Percentiles rank a stretch among this genome's conserved stretches.
Conservation (phyloP, 1,140 invertebrate species). For the Galleria mellonella region DNA sequence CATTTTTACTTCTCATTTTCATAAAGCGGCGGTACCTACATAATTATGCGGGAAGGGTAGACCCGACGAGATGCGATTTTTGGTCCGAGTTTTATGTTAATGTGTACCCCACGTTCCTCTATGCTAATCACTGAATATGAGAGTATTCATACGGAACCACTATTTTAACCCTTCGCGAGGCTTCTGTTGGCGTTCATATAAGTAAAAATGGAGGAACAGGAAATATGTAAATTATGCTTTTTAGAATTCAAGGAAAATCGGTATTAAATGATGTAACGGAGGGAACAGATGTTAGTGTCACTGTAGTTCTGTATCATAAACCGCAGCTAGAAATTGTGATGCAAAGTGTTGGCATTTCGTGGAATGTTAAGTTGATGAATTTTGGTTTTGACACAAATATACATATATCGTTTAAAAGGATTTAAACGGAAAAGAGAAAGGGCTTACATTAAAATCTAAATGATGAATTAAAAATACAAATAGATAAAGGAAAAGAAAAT, state of each 20-base stretch:
- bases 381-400: no score
- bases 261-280: slow-evolving; percentile 5
- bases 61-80: slow-evolving; percentile 36
- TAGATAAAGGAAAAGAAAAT: no score
- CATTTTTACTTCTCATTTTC: slow-evolving; percentile 50
- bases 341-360: no score
- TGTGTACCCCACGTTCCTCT: slow-evolving; percentile 29
- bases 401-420: no score
- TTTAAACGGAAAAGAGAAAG: no score
- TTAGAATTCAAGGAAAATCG: slow-evolving; percentile 8
- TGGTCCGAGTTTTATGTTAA: slow-evolving; percentile 56
- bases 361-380: no score
- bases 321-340: no score
- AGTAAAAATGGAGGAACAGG: slow-evolving; percentile 10
- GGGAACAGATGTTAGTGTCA: not conserved
- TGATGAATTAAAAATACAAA: no score
- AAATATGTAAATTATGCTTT: slow-evolving; percentile 12
- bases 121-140: slow-evolving; percentile 36
- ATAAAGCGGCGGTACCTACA: slow-evolving; percentile 40
- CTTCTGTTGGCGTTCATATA: slow-evolving; percentile 5
- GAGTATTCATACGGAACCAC: slow-evolving; percentile 15
- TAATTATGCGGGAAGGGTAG: slow-evolving; percentile 46
- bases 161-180: slow-evolving; percentile 11
- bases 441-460: no score
- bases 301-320: not conserved